phyloP scores from a whole-genome alignment of 2,797 vertebrate species.

The Ptychobarbus kaznakovi region DNA sequence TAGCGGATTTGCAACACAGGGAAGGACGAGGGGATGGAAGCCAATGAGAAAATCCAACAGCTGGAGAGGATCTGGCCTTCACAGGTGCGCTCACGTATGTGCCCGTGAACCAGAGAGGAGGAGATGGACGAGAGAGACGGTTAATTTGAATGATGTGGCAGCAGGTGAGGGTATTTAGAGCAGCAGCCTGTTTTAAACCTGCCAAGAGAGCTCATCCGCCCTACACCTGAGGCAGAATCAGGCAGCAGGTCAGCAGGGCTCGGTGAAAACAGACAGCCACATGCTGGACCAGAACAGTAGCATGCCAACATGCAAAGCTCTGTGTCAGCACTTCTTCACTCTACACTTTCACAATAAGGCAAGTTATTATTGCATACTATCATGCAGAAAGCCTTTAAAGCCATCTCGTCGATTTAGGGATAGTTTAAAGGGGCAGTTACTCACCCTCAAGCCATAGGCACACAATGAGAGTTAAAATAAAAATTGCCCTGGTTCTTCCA shows the following conservation, averaged over 20 bases:
- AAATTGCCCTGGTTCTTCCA: too few species aligned
- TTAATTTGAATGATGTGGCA: slow-evolving; percentile 66
- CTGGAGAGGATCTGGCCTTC: slow-evolving; percentile 50
- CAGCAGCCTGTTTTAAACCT: slow-evolving; percentile 61
- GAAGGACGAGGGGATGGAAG: neutral
- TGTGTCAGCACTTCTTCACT: neutral
- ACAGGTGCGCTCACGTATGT: slow-evolving; percentile 36
- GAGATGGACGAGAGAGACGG: neutral
- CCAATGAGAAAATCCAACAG: slow-evolving; percentile 54
- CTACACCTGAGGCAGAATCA: slow-evolving; percentile 55
- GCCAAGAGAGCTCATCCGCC: slow-evolving; percentile 65
- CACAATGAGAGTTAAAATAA: too few species aligned
- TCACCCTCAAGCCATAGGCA: too few species aligned
- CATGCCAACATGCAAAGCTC: neutral
- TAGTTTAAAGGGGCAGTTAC: too few species aligned
- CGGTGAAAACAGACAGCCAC: slow-evolving; percentile 1
- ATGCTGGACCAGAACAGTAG: neutral
- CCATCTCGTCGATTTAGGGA: neutral
- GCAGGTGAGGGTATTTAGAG: slow-evolving; percentile 67
- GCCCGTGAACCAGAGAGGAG: neutral
- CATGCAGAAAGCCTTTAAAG: neutral
- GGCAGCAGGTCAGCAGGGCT: slow-evolving; percentile 54
- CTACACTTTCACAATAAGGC: neutral
- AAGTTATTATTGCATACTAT: neutral
- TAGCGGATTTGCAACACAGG: slow-evolving; percentile 7